Percentiles rank a stretch among this genome's conserved stretches.
phyloP scores from a whole-genome alignment of 1,140 invertebrate species.

The Penaeus vannamei region DNA sequence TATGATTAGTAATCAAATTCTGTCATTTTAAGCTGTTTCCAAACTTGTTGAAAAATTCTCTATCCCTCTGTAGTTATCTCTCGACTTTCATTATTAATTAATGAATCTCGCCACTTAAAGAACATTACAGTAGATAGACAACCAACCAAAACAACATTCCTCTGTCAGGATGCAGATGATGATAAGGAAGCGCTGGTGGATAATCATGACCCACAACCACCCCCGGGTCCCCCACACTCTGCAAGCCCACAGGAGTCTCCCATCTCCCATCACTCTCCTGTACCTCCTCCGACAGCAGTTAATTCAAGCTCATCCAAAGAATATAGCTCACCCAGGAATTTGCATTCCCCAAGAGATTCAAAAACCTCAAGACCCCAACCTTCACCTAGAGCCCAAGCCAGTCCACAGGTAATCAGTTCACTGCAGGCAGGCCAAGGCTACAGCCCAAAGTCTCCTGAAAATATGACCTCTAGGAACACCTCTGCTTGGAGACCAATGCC shows the following conservation, averaged over 20 bases:
- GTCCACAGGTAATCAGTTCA: constrained; percentile 32
- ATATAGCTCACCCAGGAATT: constrained; percentile 31
- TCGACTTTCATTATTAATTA: constrained; percentile 35
- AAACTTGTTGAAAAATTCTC: constrained; percentile 43
- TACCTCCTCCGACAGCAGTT: constrained; percentile 11
- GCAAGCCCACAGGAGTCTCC: constrained; percentile 54
- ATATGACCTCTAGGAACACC: background rate
- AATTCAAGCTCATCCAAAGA: constrained; percentile 36
- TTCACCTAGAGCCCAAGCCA: constrained; percentile 34
- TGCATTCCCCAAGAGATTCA: constrained; percentile 31
- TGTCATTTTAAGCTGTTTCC: constrained; percentile 29
- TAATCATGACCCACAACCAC: constrained; percentile 58
- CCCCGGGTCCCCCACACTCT: constrained; percentile 55
- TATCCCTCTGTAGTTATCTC: constrained; percentile 57
- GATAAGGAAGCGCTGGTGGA: constrained; percentile 64
- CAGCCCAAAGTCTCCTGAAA: constrained; percentile 4
- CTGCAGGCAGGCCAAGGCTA: background rate
- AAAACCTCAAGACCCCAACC: constrained; percentile 29
- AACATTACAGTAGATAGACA: constrained; percentile 54
- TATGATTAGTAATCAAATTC: constrained; percentile 22
- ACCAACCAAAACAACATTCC: constrained; percentile 69
- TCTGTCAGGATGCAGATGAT: constrained; percentile 68
- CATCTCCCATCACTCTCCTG: constrained; percentile 39
- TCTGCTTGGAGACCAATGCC: constrained; percentile 12
- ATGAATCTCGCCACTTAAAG: constrained; percentile 54